phyloP scores from a whole-genome alignment of 2,797 vertebrate species.

The Natrix natrix region DNA sequence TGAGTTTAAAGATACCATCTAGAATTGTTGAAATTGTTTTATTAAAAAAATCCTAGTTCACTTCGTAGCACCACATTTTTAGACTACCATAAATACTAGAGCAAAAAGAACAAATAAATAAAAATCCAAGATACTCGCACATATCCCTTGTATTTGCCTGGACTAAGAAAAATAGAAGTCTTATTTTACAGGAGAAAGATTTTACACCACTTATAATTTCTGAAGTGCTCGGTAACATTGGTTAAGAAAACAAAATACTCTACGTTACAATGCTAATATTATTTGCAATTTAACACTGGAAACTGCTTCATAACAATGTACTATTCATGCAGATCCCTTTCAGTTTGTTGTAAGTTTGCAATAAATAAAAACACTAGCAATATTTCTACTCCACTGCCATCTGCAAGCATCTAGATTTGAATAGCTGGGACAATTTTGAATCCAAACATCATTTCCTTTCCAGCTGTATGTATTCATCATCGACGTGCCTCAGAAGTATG shows the following conservation, averaged over 20 bases:
- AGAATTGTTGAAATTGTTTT: slow-evolving; percentile 48
- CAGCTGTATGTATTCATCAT: slow-evolving; percentile 35
- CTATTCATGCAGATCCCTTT: slow-evolving; percentile 59
- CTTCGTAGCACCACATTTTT: slow-evolving; percentile 42
- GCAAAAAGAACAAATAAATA: slow-evolving; percentile 7
- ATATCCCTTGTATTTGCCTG: slow-evolving; percentile 3
- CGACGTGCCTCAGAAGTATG: slow-evolving; percentile 58
- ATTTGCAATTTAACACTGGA: slow-evolving; percentile 30
- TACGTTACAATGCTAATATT: slow-evolving; percentile 40
- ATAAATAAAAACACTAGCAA: slow-evolving; percentile 61
- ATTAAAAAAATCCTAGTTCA: slow-evolving; percentile 49
- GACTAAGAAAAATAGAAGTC: slow-evolving; percentile 50
- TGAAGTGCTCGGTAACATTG: slow-evolving; percentile 51
- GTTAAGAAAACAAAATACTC: slow-evolving; percentile 53
- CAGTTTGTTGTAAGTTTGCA: slow-evolving; percentile 63
- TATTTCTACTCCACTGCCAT: slow-evolving; percentile 46
- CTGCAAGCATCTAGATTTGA: slow-evolving; percentile 55
- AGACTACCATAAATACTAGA: slow-evolving; percentile 48
- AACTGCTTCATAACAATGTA: slow-evolving; percentile 58
- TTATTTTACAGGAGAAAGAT: slow-evolving; percentile 53
- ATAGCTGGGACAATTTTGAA: not conserved
- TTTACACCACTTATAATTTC: slow-evolving; percentile 50
- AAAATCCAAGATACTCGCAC: slow-evolving; percentile 38
- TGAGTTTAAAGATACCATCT: slow-evolving; percentile 52
- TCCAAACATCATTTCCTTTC: slow-evolving; percentile 27